These are phyloP conservation scores for Falco naumanni DNA, from an alignment of 2,797 vertebrate species.

Conservation along the genomic window DNA sequence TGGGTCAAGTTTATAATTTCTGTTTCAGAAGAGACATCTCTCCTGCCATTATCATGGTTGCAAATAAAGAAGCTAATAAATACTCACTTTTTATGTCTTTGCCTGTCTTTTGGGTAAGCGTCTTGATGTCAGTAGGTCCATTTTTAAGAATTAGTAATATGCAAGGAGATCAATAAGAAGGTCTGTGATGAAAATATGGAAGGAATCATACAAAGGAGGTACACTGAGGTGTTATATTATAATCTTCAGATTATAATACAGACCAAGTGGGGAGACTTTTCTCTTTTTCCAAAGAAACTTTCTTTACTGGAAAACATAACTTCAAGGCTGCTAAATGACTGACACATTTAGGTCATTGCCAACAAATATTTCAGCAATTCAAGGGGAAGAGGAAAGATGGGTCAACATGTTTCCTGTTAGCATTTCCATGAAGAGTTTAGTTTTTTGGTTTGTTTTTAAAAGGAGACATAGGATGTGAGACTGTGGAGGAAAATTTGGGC, in stretches of 20 bases:
- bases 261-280: neutral
- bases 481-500: neutral
- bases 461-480: neutral
- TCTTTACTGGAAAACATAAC: neutral
- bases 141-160: neutral
- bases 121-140: neutral
- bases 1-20: neutral
- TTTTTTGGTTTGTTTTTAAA: conserved; percentile 3
- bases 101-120: neutral
- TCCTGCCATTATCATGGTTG: neutral
- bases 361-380: conserved; percentile 41
- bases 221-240: neutral
- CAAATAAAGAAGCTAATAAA: neutral
- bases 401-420: neutral
- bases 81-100: neutral
- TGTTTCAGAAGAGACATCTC: neutral
- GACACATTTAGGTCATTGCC: conserved; percentile 9
- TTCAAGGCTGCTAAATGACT: conserved; percentile 4
- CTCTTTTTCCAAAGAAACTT: neutral
- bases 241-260: neutral
- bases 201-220: neutral
- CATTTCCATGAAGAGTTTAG: neutral
- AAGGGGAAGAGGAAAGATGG: neutral
- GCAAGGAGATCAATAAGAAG: neutral
- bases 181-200: neutral